Conservation (phyloP, 2,888 invertebrate species). For the Eremobia ochroleuca region DNA sequence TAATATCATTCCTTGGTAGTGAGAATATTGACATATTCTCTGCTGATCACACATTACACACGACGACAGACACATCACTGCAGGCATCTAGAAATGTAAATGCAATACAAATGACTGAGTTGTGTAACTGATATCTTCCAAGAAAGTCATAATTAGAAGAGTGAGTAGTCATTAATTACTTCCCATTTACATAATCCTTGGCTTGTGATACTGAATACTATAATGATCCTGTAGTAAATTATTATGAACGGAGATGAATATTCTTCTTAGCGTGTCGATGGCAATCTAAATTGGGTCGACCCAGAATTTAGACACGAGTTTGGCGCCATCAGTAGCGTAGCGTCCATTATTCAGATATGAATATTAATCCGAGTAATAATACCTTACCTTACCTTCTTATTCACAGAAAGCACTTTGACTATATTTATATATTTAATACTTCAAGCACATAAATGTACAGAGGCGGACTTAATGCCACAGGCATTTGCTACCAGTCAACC, state of each 20-base stretch:
- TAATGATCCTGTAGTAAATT: slow-evolving; percentile 14
- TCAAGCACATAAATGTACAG: no score
- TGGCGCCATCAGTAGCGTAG: neutral
- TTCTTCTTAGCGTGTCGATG: neutral
- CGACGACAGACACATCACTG: neutral
- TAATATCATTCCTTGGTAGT: neutral
- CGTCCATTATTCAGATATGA: neutral
- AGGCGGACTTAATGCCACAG: no score
- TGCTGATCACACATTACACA: neutral
- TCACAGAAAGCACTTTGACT: neutral
- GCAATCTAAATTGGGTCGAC: neutral
- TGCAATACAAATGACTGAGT: neutral
- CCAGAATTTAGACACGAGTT: neutral
- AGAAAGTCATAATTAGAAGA: slow-evolving; percentile 10
- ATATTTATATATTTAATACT: no score
- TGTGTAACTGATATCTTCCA: neutral
- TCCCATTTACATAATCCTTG: slow-evolving; percentile 36
- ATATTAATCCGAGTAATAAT: neutral
- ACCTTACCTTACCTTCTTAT: no score
- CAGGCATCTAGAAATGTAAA: neutral
- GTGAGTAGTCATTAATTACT: slow-evolving; percentile 12
- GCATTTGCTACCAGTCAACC: no score
- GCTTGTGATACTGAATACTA: slow-evolving; percentile 25
- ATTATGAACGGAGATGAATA: neutral
- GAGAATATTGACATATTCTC: neutral